Evolutionary conservation across 2,888 invertebrate species (phyloP).

Genomic region (Xanthorhoe designata): DNA sequence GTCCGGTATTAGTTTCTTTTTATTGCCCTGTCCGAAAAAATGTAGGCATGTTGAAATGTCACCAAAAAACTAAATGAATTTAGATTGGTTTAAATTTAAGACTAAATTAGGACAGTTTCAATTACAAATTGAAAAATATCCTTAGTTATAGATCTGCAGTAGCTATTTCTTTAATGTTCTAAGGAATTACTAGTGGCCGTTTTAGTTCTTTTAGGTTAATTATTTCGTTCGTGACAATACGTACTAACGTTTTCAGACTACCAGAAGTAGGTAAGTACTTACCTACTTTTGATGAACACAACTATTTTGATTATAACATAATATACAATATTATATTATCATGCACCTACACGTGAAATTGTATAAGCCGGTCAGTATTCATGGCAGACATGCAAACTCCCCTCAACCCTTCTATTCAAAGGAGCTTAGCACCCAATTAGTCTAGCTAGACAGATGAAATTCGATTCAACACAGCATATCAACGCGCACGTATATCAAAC

Average conservation of each 20-base stretch:
- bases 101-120: too few relatives aligned
- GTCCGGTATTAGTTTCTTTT: constrained; percentile 89
- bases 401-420: constrained; percentile 19
- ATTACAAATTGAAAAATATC: too few relatives aligned
- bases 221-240: too few relatives aligned
- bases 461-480: constrained; percentile 12
- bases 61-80: neutral
- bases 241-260: neutral
- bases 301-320: neutral
- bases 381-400: constrained; percentile 2
- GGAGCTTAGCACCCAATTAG: constrained; percentile 33
- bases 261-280: neutral
- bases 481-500: neutral
- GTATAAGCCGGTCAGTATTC: constrained; percentile 2
- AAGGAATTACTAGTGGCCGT: too few relatives aligned
- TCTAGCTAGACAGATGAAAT: constrained; percentile 20
- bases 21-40: constrained; percentile 84
- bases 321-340: neutral
- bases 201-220: too few relatives aligned
- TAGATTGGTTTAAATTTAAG: too few relatives aligned
- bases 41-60: neutral
- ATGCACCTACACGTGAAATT: constrained; percentile 1
- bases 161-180: too few relatives aligned
- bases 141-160: too few relatives aligned
- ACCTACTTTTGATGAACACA: neutral